Conservation (phyloP, 2,888 invertebrate genomes). For the Himalopsyche kuldschensis region DNA sequence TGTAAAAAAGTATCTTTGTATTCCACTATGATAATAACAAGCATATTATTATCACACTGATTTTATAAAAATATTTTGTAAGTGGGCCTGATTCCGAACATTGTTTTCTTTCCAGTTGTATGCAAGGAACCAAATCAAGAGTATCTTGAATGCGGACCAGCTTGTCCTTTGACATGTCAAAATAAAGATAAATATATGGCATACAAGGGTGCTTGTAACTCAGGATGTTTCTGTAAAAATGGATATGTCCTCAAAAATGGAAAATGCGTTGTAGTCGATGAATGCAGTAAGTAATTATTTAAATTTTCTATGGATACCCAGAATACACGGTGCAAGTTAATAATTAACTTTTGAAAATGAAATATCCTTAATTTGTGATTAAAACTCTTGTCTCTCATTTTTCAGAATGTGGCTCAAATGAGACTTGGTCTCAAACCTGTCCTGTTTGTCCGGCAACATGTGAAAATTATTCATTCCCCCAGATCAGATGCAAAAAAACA, state of each 20-base stretch:
- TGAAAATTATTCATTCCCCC: neutral
- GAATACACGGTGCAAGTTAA: too few relatives aligned
- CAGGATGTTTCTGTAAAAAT: slow-evolving; percentile 17
- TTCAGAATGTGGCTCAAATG: neutral
- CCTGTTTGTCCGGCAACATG: neutral
- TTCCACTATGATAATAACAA: too few relatives aligned
- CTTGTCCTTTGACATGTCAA: slow-evolving; percentile 26
- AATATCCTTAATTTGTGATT: too few relatives aligned
- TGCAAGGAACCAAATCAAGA: slow-evolving; percentile 20
- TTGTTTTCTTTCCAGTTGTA: neutral
- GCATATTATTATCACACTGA: too few relatives aligned
- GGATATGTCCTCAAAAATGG: slow-evolving; percentile 15
- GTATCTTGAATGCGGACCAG: slow-evolving; percentile 3
- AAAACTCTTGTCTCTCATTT: neutral
- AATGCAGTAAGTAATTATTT: slow-evolving; percentile 22
- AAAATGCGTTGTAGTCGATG: slow-evolving; percentile 2
- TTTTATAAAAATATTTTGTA: too few relatives aligned
- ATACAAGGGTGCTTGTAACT: neutral
- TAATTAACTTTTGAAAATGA: too few relatives aligned
- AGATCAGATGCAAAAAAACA: neutral
- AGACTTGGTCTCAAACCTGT: neutral
- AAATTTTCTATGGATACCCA: too few relatives aligned
- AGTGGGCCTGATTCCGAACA: too few relatives aligned
- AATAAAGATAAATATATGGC: slow-evolving; percentile 9
- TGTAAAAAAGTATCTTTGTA: too few relatives aligned